Evolutionary conservation across 2,888 invertebrate genomes (phyloP).

Genomic region (Agriopis aurantiaria): DNA sequence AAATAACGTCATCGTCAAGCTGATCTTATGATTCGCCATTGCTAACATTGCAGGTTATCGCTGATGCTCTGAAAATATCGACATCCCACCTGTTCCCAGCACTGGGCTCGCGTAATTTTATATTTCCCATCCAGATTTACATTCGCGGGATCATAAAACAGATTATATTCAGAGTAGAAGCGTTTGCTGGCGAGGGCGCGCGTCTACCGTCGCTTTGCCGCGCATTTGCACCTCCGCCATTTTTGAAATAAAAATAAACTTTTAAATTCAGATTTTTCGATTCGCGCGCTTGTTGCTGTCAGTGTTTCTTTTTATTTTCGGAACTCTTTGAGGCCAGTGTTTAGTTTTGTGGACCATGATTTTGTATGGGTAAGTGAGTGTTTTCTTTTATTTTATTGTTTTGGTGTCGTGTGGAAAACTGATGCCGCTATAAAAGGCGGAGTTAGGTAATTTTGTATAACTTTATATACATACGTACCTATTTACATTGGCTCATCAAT

Average conservation of each 20-base stretch:
- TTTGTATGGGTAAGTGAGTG: conserved; percentile 78
- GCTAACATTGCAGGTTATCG: background rate
- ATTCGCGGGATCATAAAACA: conserved; percentile 60
- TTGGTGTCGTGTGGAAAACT: conserved; percentile 53
- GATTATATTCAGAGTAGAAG: conserved; percentile 59
- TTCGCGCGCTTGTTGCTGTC: conserved; percentile 33
- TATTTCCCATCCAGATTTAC: conserved; percentile 76
- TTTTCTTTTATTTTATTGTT: conserved; percentile 48
- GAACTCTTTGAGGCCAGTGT: conserved; percentile 52
- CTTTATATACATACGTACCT: background rate
- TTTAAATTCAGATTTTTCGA: conserved; percentile 26
- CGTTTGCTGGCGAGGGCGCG: conserved; percentile 58
- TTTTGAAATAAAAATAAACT: conserved; percentile 41
- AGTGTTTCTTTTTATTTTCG: conserved; percentile 35
- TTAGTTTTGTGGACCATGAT: conserved; percentile 67
- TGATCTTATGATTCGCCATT: no score
- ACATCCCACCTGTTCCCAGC: conserved; percentile 45
- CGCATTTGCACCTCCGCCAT: conserved; percentile 45
- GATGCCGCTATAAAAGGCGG: conserved; percentile 24
- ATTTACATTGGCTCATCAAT: background rate
- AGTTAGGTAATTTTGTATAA: conserved; percentile 32
- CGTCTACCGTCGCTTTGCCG: conserved; percentile 59
- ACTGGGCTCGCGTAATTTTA: conserved; percentile 69
- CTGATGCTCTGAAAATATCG: conserved; percentile 27
- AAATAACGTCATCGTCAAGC: no score